Conservation (phyloP, 2,888 invertebrate genomes). For the Cryptus viduatorius region DNA sequence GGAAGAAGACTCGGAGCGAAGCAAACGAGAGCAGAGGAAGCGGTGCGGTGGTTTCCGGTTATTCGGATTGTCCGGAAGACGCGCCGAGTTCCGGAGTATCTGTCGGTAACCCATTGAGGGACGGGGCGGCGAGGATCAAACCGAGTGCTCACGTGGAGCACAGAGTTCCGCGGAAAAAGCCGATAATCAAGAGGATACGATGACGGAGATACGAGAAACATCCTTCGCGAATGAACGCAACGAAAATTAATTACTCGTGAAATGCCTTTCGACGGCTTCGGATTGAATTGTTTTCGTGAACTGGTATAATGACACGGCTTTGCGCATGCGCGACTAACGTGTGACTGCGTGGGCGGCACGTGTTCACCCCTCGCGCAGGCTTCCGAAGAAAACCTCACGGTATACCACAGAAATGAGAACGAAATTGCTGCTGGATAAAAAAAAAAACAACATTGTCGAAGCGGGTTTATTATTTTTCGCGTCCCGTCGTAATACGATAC, state of each 20-base stretch:
- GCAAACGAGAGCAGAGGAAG: conserved; percentile 19
- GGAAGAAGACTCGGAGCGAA: background rate
- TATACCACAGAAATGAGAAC: background rate
- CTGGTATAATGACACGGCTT: background rate
- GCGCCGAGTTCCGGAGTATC: conserved; percentile 34
- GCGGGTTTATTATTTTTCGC: background rate
- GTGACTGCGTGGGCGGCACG: background rate
- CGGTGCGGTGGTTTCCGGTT: conserved; percentile 47
- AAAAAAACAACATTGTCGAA: background rate
- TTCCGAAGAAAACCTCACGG: background rate
- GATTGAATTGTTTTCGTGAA: background rate
- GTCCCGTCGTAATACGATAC: no score
- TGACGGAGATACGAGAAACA: conserved; percentile 38
- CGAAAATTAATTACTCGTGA: conserved; percentile 5
- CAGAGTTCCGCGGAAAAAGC: conserved; percentile 70
- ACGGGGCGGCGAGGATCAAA: conserved; percentile 71
- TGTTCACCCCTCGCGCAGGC: background rate
- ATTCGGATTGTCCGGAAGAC: conserved; percentile 39
- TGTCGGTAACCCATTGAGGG: conserved; percentile 12
- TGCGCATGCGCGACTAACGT: background rate
- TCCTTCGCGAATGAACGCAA: conserved; percentile 5
- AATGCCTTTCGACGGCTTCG: background rate
- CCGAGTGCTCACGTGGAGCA: conserved; percentile 77
- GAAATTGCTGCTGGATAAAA: background rate
- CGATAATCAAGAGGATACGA: conserved; percentile 41